Evolutionary conservation across 2,797 vertebrate species (phyloP).

Genomic region (Chrysocyon brachyurus): DNA sequence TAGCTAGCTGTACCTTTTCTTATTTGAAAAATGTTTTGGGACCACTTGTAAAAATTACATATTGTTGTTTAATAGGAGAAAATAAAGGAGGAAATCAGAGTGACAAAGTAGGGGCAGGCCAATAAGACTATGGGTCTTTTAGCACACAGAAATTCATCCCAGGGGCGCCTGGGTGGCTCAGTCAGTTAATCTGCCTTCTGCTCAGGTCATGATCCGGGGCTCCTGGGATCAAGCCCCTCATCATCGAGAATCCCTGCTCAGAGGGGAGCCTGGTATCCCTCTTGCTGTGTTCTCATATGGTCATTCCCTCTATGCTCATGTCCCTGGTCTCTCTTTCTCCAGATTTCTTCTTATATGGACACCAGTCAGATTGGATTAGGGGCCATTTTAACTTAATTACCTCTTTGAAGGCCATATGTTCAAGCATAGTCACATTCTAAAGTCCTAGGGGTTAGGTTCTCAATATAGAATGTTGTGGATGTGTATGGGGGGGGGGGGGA

Average conservation of each 20-base stretch:
- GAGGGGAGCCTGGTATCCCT: too few species aligned
- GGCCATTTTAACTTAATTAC: not conserved
- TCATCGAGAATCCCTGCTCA: too few species aligned
- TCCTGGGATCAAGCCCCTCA: too few species aligned
- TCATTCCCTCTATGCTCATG: not conserved
- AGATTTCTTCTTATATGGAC: not conserved
- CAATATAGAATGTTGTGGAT: not conserved
- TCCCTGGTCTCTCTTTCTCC: not conserved
- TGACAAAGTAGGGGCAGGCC: not conserved
- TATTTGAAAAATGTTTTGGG: conserved; percentile 18
- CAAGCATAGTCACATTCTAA: not conserved
- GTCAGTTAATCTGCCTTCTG: too few species aligned
- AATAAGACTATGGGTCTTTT: not conserved
- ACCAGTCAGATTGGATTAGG: not conserved
- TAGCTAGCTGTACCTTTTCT: not conserved
- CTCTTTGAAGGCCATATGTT: not conserved
- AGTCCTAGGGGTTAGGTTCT: not conserved
- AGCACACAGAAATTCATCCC: not conserved
- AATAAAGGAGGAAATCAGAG: not conserved
- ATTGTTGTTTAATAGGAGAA: not conserved
- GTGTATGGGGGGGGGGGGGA: too few species aligned
- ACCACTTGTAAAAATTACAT: not conserved
- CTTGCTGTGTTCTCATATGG: not conserved
- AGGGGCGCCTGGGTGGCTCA: too few species aligned
- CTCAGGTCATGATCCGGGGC: too few species aligned